Evolutionary conservation across 2,113 vertebrate species (phyloP), one percentile per base, ranked within the genome.

Genomic region (Brachyistius frenatus): DNA sequence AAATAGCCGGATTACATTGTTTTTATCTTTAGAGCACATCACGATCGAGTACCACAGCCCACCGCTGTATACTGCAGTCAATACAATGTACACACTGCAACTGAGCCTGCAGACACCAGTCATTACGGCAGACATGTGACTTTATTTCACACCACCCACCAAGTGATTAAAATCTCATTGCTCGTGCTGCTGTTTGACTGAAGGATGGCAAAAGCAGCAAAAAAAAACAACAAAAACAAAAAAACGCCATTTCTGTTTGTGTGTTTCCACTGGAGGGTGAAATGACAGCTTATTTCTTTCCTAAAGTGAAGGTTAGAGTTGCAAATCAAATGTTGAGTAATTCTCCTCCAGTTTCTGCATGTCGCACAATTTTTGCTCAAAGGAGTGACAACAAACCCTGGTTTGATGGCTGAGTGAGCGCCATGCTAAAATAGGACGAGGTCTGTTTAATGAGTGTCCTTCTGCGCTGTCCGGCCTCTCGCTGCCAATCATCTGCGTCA

Each of bases 401-500:
- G 57, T 80, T 83, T 88, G 82, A 77, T 13, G 66, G 39, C 1
- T 75, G 71, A 78, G 36, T 37, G 73, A 76, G 53, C 56, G 1
- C 13, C 10, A 69, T 32, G 49, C 62, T 70, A 56, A 83, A 83
- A 77, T 11, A 47, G 78, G 62, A 56, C 61, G 0, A 44, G 72
- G 73, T 57, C 64, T n/a, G 65, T 86, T 87, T 80, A 88, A 88
- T 84, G 82, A 89, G 57, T 64, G 57, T 67, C 76, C 58, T 57
- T 63, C 69, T 30, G 81, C 66, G 30, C 46, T 6, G 54, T 58
- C 10, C 11, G 73, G 70, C 44, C 65, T 7, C 33, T 60, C 35
- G 2, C 78, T 15, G 73, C 62, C 71, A 30, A 80, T 88, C 76
- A 55, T 62, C 68, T 85, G 77, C 35, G 41, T 81, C 83, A 73